Evolutionary conservation across 2,888 invertebrate species (phyloP), one percentile per base, ranked within the genome.

Genomic region (Spodoptera picta): DNA sequence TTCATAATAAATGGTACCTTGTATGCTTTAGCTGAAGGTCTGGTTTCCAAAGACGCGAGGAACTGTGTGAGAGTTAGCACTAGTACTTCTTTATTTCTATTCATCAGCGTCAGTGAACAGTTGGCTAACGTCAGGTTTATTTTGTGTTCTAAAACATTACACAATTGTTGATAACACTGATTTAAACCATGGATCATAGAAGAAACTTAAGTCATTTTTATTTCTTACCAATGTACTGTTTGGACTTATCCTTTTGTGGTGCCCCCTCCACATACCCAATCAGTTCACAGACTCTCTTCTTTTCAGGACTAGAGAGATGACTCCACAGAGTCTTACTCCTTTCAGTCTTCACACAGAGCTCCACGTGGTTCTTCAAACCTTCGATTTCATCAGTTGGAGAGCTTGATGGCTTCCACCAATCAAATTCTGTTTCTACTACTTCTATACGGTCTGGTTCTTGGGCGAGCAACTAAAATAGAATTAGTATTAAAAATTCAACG

Each of bases 91-190:
- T 96, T 96, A 61, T 95, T 95, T 65, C 96, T 95, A 82, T 96
- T 97, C 76, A 96, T 92, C 54, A 97, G 88, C 11, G 96, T 96
- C 60, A 97, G 67, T 2, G 96, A 96, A 75, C 96, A 96, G 85
- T 97, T 97, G 14, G 97, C 97, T 55, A 98, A 86, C 0, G 97
- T 96, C 70, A 98, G 94, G 87, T 97, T 97, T 65, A 97, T 91
- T 90, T 97, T 97, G 84, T 97, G 97, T 80, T 97, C 97, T 96
- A 93, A 76, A 93, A 95, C 42, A 47, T 47, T 36, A 9, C 7
- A 36, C 2, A 36, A 36, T 9, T 36, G 36, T 36, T 36, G 36
- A 7, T 6, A 9, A 6, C 36, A 36, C 36, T 36, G 9, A 2
- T 9, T 7, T 7, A 7, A 36, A 36, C 2, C 36, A 36, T 36